Evolutionary conservation across 2,797 vertebrate species (phyloP).

Genomic region (Oreochromis grahami): DNA sequence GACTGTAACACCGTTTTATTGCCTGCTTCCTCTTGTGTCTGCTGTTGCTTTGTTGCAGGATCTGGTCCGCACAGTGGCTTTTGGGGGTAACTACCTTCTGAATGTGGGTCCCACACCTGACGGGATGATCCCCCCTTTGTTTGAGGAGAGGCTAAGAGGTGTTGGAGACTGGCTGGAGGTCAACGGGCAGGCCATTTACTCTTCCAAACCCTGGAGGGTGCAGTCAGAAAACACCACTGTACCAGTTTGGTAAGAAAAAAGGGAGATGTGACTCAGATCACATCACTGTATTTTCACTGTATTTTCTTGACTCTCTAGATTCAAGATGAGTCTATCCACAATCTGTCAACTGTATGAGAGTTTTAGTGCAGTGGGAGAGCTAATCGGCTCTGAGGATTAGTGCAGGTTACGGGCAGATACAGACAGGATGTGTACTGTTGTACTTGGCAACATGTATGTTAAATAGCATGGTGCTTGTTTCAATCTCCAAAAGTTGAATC

Average conservation of each 20-base stretch:
- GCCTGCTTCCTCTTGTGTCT: neutral
- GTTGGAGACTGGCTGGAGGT: conserved; percentile 86
- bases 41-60: conserved; percentile 73
- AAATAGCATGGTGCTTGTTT: neutral
- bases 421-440: neutral
- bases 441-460: neutral
- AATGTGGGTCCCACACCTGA: conserved; percentile 92
- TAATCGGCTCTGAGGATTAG: neutral
- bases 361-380: neutral
- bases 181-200: conserved; percentile 91
- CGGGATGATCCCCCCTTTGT: conserved; percentile 84
- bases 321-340: neutral
- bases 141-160: conserved; percentile 89
- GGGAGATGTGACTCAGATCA: neutral
- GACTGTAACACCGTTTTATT: neutral
- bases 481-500: neutral
- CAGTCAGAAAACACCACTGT: conserved; percentile 80
- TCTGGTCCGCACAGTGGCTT: conserved; percentile 83
- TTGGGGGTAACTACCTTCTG: conserved; percentile 96
- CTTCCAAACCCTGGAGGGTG: conserved; percentile 85
- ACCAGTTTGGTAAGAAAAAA: conserved; percentile 79
- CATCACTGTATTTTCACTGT: neutral
- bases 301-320: neutral
- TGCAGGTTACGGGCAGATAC: neutral
- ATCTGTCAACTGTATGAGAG: neutral